Evolutionary conservation across 2,888 invertebrate species (phyloP).

Genomic region (Scaptomyza cyrtandrae): DNA sequence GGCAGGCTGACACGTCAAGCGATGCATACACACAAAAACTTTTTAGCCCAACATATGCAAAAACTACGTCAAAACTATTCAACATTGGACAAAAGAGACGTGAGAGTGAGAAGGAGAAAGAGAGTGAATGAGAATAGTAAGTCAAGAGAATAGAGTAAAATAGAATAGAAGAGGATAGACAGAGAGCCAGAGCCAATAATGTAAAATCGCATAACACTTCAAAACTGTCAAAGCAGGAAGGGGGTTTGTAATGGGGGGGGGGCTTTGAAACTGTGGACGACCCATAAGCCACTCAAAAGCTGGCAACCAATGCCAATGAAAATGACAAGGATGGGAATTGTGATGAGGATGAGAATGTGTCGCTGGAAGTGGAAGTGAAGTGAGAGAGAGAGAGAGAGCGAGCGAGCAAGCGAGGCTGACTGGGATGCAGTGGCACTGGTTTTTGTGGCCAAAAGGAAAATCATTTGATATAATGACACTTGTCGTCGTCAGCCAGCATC

Average conservation of each 20-base stretch:
- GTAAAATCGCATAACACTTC: conserved; percentile 78
- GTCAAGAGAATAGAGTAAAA: conserved; percentile 15
- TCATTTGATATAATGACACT: conserved; percentile 79
- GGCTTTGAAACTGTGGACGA: neutral
- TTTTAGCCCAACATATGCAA: conserved; percentile 62
- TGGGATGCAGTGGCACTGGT: conserved; percentile 20
- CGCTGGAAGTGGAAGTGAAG: conserved; percentile 1
- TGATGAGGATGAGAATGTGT: neutral
- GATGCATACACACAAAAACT: conserved; percentile 37
- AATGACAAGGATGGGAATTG: conserved; percentile 37
- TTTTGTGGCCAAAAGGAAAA: conserved; percentile 69
- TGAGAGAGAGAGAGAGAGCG: neutral
- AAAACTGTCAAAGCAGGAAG: conserved; percentile 55
- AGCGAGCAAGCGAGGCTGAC: no score
- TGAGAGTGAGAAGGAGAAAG: neutral
- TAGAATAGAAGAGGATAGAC: conserved; percentile 18
- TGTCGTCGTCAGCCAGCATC: conserved; percentile 57
- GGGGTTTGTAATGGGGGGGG: neutral
- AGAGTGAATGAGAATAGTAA: neutral
- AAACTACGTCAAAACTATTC: conserved; percentile 69
- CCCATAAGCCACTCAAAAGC: conserved; percentile 74
- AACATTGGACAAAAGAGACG: conserved; percentile 40
- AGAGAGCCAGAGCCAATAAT: conserved; percentile 68
- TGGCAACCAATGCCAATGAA: conserved; percentile 61
- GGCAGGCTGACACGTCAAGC: conserved; percentile 37